Percentiles rank a stretch among this genome's conserved stretches.
phyloP scores from a whole-genome alignment of 2,888 invertebrate genomes.

The Eumacrocentrus americanus region DNA sequence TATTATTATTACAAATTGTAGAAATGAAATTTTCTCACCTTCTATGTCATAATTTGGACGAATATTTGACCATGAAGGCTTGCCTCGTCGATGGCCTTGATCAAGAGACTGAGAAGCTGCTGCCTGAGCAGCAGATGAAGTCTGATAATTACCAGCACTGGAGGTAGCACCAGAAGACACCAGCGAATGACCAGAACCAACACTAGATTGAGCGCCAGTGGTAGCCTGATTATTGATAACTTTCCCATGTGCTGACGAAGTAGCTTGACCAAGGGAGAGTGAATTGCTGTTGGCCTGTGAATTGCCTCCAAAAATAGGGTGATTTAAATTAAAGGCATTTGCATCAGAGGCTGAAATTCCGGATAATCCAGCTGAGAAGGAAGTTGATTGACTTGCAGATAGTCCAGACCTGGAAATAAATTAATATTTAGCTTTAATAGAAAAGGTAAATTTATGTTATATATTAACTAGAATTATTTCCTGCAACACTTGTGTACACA shows the following conservation, averaged over 20 bases:
- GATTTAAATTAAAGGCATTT: slow-evolving; percentile 44
- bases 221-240: slow-evolving; percentile 48
- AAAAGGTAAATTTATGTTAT: background rate
- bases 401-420: slow-evolving; percentile 38
- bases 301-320: slow-evolving; percentile 44
- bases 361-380: slow-evolving; percentile 46
- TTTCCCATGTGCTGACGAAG: slow-evolving; percentile 47
- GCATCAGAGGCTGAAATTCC: slow-evolving; percentile 49
- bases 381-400: slow-evolving; percentile 49
- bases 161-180: slow-evolving; percentile 40
- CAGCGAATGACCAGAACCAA: slow-evolving; percentile 41
- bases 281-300: slow-evolving; percentile 45
- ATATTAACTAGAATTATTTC: slow-evolving; percentile 2
- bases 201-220: slow-evolving; percentile 47
- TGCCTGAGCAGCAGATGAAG: slow-evolving; percentile 27
- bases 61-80: slow-evolving; percentile 36
- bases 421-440: too few species aligned
- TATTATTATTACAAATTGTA: background rate
- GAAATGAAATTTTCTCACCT: slow-evolving; percentile 31
- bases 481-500: too few species aligned
- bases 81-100: slow-evolving; percentile 25
- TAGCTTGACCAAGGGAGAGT: slow-evolving; percentile 45
- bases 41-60: slow-evolving; percentile 34
- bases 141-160: slow-evolving; percentile 32
- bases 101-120: slow-evolving; percentile 22